Conservation (phyloP, 2,797 vertebrate genomes). For the Sebastolobus alascanus region DNA sequence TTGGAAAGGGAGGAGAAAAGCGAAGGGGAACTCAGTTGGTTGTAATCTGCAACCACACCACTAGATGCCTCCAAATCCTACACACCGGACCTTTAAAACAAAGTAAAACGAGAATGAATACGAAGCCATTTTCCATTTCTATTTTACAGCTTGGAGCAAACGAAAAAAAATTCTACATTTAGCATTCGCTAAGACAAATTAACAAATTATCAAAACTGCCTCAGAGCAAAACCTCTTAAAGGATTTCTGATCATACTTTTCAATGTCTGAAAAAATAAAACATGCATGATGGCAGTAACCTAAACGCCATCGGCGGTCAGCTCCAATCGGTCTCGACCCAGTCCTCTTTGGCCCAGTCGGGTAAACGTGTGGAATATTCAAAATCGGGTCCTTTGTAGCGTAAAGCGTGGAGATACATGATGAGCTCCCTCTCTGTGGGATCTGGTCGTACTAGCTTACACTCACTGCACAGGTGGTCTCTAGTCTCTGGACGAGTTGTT, state of each 20-base stretch:
- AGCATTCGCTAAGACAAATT: not conserved
- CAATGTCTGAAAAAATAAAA: not conserved
- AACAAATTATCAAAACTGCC: not conserved
- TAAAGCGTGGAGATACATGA: conserved; percentile 97
- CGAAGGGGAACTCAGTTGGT: too few species aligned
- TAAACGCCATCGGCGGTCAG: not conserved
- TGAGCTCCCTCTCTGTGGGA: conserved; percentile 91
- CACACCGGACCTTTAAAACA: conserved; percentile 18
- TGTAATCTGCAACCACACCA: not conserved
- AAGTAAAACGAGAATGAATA: conserved; percentile 14
- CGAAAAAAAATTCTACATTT: not conserved
- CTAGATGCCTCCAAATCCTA: not conserved
- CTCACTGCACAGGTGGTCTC: conserved; percentile 91
- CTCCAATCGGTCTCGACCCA: conserved; percentile 85
- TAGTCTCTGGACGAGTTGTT: conserved; percentile 18
- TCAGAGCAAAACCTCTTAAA: conserved; percentile 3
- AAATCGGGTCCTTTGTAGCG: conserved; percentile 95
- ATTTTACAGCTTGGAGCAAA: not conserved
- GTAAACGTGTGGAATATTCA: conserved; percentile 92
- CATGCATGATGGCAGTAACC: not conserved
- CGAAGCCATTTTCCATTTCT: not conserved
- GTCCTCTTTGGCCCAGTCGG: conserved; percentile 93
- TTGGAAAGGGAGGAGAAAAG: too few species aligned
- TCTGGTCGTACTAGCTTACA: conserved; percentile 89
- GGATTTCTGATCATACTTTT: not conserved